Conservation (phyloP, 2,797 vertebrate species). For the Syndactyla subalaris region DNA sequence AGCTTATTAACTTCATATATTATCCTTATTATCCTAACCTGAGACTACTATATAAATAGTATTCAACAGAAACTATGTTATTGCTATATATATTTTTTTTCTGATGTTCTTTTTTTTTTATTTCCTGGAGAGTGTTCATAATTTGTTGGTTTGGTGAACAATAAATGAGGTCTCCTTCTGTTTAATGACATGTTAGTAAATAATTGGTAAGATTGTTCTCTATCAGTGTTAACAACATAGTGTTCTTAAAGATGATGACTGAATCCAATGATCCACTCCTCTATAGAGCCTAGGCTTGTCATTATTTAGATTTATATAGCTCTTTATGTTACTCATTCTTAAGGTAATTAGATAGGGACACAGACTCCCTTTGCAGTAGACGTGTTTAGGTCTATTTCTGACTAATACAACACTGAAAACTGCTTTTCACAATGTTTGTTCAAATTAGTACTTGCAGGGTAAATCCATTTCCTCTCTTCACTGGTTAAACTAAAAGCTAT, state of each 20-base stretch:
- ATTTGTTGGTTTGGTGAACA: background rate
- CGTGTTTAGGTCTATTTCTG: background rate
- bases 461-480: background rate
- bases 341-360: background rate
- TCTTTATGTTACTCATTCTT: background rate
- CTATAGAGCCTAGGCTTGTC: background rate
- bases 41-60: background rate
- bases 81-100: background rate
- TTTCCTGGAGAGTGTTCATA: background rate
- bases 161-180: background rate
- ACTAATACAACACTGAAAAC: background rate
- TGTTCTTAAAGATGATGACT: background rate
- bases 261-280: background rate
- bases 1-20: background rate
- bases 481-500: background rate
- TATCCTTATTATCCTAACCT: background rate
- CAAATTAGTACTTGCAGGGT: background rate
- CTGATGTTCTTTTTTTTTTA: background rate
- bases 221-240: background rate
- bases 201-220: background rate
- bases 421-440: background rate
- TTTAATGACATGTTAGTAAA: background rate
- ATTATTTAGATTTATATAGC: background rate
- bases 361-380: background rate
- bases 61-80: background rate